Conservation (phyloP, 2,888 invertebrate genomes). For the Arctia plantaginis region DNA sequence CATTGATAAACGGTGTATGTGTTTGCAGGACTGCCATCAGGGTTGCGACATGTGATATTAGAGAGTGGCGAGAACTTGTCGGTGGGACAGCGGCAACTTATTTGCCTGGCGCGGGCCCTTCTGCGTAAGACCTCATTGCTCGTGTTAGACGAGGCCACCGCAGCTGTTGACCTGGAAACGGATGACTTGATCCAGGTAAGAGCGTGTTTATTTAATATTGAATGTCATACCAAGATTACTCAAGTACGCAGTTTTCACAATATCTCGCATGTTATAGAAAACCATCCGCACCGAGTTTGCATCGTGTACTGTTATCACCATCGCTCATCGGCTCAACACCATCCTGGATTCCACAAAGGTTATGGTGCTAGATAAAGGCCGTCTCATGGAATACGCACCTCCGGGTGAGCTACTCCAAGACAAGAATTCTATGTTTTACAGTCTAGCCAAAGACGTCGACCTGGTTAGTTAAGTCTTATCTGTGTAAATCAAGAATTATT, state of each 20-base stretch:
- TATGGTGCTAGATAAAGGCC: constrained; percentile 92
- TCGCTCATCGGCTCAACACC: constrained; percentile 97
- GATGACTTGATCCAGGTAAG: constrained; percentile 93
- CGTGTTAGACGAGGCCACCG: constrained; percentile 95
- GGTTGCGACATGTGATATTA: constrained; percentile 93
- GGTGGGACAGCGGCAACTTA: constrained; percentile 94
- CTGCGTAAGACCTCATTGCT: constrained; percentile 94
- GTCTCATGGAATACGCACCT: constrained; percentile 92
- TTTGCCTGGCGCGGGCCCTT: constrained; percentile 94
- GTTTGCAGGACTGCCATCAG: constrained; percentile 88
- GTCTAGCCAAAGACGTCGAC: constrained; percentile 95
- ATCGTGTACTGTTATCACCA: constrained; percentile 95
- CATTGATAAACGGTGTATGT: neutral
- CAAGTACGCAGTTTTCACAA: neutral
- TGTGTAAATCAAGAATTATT: neutral
- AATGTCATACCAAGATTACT: neutral
- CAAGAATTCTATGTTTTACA: constrained; percentile 87
- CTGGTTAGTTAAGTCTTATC: constrained; percentile 81
- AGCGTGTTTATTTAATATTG: neutral
- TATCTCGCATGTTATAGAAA: constrained; percentile 81
- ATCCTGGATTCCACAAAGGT: constrained; percentile 96
- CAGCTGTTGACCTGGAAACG: constrained; percentile 96
- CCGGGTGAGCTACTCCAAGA: constrained; percentile 88
- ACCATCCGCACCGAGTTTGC: constrained; percentile 95
- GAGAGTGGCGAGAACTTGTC: constrained; percentile 98